A percentile compares a stretch with the other conserved stretches of the same genome.
phyloP scores from a whole-genome alignment of 2,113 vertebrate genomes.

The Myrmecophaga tridactyla region DNA sequence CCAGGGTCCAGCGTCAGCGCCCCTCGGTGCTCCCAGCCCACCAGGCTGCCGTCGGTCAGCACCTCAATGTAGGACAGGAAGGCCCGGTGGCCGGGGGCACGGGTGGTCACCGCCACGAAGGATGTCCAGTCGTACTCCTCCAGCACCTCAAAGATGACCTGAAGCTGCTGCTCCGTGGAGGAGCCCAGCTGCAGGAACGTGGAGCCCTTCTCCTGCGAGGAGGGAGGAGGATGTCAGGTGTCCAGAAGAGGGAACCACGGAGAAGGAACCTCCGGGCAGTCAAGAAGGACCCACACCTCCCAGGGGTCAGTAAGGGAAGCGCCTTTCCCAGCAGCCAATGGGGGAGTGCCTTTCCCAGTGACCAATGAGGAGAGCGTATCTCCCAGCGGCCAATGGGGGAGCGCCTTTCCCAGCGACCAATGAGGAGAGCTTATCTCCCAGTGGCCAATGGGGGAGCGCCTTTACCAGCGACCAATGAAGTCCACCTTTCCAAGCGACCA shows the following conservation, averaged over 20 bases:
- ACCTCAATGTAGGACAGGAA: conserved; percentile 94
- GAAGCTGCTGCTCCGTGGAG: conserved; percentile 93
- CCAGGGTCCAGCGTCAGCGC: conserved; percentile 91
- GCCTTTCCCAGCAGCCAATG: background rate
- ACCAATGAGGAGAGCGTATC: background rate
- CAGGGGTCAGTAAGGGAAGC: background rate
- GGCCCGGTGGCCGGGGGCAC: conserved; percentile 94
- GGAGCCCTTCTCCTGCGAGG: conserved; percentile 91
- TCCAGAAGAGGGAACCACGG: background rate
- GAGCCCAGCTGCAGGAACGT: conserved; percentile 96
- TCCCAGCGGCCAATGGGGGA: background rate
- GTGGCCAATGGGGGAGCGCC: background rate
- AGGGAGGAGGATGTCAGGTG: background rate
- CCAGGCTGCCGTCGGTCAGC: conserved; percentile 94
- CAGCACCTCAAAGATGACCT: conserved; percentile 96
- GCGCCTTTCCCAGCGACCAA: background rate
- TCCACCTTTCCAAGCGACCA: background rate
- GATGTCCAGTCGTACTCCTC: conserved; percentile 97
- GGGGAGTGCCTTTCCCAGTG: background rate
- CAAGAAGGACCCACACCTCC: no score
- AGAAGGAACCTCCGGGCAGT: background rate
- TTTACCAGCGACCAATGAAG: background rate
- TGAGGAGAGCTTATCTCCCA: background rate
- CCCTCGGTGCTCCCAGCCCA: conserved; percentile 97
- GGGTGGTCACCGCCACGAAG: conserved; percentile 93